These are phyloP conservation scores for Bambusicola thoracicus DNA, from an alignment of 2,113 vertebrate genomes.

Conservation along the genomic window DNA sequence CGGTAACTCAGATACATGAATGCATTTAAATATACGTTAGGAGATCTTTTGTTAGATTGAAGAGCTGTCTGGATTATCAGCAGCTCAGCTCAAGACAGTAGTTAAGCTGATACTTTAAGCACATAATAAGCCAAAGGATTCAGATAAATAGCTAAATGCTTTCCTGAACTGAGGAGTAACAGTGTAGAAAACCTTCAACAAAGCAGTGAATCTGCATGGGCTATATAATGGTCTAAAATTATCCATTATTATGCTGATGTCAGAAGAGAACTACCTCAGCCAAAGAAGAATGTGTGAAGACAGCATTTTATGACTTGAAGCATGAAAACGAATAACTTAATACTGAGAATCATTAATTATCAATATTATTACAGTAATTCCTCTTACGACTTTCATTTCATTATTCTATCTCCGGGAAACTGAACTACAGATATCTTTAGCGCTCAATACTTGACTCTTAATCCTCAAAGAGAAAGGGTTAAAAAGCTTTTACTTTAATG, in stretches of 20 bases:
- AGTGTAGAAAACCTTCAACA: constrained; percentile 10
- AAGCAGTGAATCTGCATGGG: constrained; percentile 39
- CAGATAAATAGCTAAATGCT: constrained; percentile 10
- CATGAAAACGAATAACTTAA: not conserved
- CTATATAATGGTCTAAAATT: constrained; percentile 45
- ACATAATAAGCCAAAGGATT: not conserved
- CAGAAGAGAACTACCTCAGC: constrained; percentile 36
- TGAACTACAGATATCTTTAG: not conserved
- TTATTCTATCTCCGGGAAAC: constrained; percentile 21
- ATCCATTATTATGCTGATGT: constrained; percentile 41
- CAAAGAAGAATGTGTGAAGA: constrained; percentile 33
- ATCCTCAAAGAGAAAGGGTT: constrained; percentile 6
- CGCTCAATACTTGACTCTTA: constrained; percentile 37
- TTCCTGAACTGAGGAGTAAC: not conserved
- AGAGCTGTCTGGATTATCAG: not conserved
- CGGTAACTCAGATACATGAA: not conserved
- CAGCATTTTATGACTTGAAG: constrained; percentile 9
- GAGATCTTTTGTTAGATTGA: not conserved
- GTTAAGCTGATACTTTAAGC: constrained; percentile 20
- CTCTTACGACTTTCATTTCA: constrained; percentile 46
- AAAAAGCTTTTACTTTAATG: constrained; percentile 59
- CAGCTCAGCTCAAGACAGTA: not conserved
- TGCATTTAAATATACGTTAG: not conserved
- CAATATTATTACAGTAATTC: constrained; percentile 33
- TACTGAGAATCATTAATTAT: constrained; percentile 20